Evolutionary conservation across 2,113 vertebrate genomes (phyloP), one percentile per base, ranked within the genome.

Genomic region (Eretmochelys imbricata): DNA sequence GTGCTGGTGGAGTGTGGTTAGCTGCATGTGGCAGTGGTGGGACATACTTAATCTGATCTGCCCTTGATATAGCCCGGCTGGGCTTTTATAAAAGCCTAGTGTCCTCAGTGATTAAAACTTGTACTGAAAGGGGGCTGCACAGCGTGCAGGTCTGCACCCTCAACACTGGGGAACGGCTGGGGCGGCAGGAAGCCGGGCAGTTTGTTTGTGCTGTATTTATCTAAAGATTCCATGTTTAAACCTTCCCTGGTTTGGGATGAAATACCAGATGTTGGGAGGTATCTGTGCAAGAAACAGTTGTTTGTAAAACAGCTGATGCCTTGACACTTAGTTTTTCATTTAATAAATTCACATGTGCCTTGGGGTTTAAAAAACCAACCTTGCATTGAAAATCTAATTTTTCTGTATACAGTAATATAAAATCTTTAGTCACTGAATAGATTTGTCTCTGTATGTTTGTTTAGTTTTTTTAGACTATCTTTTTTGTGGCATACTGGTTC

Each of bases 241-340:
- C n/a, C 65, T 72, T 22, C n/a, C n/a, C 65, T 72, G 65, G 19
- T 35, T 72, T 72, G 17, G 65, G n/a, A 19, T 20, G 8, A 38
- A n/a, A 5, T 72, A 72, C n/a, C 65, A 72, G 65, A 72, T 72
- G 35, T 42, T 35, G 48, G 17, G 46, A 10, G 27, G 46, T 3
- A 42, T 31, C 57, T 49, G 31, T 9, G 55, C 27, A 31, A 82
- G 5, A 1, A 38, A n/a, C 72, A 46, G n/a, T 10, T 69, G 25
- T 20, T 59, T 62, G 27, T 46, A 0, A 8, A 72, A 2, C n/a
- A 3, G 1, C 0, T 22, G 90, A 3, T 89, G 38, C 11, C 53
- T 0, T 0, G 4, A 85, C 22, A 1, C 59, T 94, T 55, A 0
- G 51, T 75, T 49, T 27, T 85, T 3, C 48, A 0, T 51, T 35